phyloP scores from a whole-genome alignment of 2,888 invertebrate species.

The Tholera decimalis region DNA sequence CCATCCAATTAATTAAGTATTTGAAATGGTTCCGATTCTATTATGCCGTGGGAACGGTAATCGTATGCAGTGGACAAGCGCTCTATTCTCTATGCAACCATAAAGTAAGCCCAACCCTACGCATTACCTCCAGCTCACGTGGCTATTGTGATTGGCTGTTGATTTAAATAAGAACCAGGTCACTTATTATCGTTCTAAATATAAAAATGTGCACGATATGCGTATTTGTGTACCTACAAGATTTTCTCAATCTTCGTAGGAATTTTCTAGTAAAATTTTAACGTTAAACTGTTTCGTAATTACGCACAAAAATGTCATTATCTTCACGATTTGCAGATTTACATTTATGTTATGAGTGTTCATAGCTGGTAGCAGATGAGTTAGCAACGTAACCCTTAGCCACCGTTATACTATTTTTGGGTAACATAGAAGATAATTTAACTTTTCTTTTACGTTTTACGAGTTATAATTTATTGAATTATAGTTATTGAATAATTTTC shows the following conservation, averaged over 20 bases:
- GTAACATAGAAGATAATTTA: too few relatives aligned
- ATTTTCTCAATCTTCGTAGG: background rate
- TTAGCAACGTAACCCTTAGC: too few relatives aligned
- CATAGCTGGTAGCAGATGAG: too few relatives aligned
- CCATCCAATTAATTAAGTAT: conserved; percentile 2
- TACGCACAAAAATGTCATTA: background rate
- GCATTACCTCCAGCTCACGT: conserved; percentile 45
- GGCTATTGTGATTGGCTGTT: conserved; percentile 55
- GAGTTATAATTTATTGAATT: too few relatives aligned
- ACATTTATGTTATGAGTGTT: too few relatives aligned
- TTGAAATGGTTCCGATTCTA: conserved; percentile 10
- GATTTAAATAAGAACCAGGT: conserved; percentile 63
- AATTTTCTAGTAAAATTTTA: background rate
- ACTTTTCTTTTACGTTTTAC: too few relatives aligned
- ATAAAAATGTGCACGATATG: conserved; percentile 36
- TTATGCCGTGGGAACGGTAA: conserved; percentile 31
- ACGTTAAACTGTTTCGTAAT: background rate
- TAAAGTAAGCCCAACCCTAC: conserved; percentile 52
- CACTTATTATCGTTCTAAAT: conserved; percentile 50
- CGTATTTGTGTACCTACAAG: background rate
- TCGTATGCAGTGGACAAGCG: conserved; percentile 32
- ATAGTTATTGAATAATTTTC: too few relatives aligned
- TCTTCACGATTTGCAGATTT: background rate
- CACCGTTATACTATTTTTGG: too few relatives aligned
- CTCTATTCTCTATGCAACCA: conserved; percentile 14